These are phyloP conservation scores for Amphimedon queenslandica DNA, from an alignment of 37 sponge, comb jelly and placozoan genomes.

Conservation along the genomic window DNA sequence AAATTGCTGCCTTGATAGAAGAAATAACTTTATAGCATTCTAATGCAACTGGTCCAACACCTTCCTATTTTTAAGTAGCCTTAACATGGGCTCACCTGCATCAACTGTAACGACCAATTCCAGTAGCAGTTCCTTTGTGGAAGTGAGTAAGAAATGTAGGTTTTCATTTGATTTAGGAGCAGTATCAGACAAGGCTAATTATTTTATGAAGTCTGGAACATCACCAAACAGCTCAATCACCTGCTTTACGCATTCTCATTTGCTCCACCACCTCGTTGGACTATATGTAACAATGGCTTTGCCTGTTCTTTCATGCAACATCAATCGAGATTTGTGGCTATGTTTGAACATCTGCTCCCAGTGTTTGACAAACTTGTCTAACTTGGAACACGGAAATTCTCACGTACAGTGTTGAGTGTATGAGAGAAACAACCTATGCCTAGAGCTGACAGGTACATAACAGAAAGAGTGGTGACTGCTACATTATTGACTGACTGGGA, in stretches of 20 bases:
- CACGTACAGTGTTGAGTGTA: conserved; percentile 5
- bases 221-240: conserved; percentile 7
- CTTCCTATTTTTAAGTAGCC: conserved; percentile 27
- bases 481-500: background rate
- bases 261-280: conserved; percentile 33
- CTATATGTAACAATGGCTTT: background rate
- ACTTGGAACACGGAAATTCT: background rate
- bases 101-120: conserved; percentile 24
- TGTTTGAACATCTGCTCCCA: conserved; percentile 15
- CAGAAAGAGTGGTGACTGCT: background rate
- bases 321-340: conserved; percentile 8
- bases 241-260: conserved; percentile 17
- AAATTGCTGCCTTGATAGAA: conserved; percentile 9
- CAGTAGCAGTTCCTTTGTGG: conserved; percentile 7
- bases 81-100: conserved; percentile 30
- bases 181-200: background rate
- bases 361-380: conserved; percentile 9
- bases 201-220: conserved; percentile 12
- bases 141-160: conserved; percentile 9
- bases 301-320: conserved; percentile 16
- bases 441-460: background rate
- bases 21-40: conserved; percentile 20
- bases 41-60: conserved; percentile 32
- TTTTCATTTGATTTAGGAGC: background rate
- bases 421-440: conserved; percentile 24